A percentile compares a stretch with the other conserved stretches of the same genome.
Evolutionary conservation across 2,888 invertebrate genomes (phyloP).

Genomic region (Metalampra italica): DNA sequence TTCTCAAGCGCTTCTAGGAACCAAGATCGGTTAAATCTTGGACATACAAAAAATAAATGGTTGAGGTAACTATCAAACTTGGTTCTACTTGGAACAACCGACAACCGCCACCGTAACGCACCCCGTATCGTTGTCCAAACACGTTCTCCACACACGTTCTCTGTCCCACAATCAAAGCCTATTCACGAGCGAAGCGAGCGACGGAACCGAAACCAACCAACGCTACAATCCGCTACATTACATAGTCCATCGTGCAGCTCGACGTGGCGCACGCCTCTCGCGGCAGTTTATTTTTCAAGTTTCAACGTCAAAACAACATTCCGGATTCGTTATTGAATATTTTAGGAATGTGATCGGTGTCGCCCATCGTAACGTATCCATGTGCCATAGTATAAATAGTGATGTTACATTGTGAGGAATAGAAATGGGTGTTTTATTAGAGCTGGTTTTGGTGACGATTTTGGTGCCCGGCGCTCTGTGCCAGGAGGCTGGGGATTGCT

Average conservation of each 20-base stretch:
- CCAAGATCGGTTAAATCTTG: no score
- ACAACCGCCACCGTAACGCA: conserved; percentile 20
- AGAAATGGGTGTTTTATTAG: conserved; percentile 64
- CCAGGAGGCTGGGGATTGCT: conserved; percentile 75
- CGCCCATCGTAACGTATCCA: conserved; percentile 34
- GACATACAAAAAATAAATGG: no score
- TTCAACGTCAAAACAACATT: conserved; percentile 42
- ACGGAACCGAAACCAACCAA: conserved; percentile 19
- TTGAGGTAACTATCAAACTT: no score
- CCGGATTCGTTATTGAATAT: conserved; percentile 42
- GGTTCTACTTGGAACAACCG: not conserved
- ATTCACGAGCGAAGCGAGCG: conserved; percentile 20
- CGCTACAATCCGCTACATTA: conserved; percentile 6
- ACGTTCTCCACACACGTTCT: conserved; percentile 63
- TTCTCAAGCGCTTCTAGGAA: no score
- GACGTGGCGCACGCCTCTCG: conserved; percentile 53
- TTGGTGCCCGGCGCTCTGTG: conserved; percentile 61
- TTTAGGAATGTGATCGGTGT: conserved; percentile 62
- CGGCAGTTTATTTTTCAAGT: conserved; percentile 21
- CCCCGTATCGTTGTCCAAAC: conserved; percentile 48
- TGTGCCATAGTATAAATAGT: conserved; percentile 57
- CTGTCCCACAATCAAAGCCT: conserved; percentile 66
- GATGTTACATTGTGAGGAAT: conserved; percentile 24
- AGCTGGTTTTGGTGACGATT: conserved; percentile 65
- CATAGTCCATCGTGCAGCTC: conserved; percentile 65